Percentiles rank a stretch among this genome's conserved stretches.
phyloP scores from a whole-genome alignment of 2,888 invertebrate genomes.

The Nomada ferruginata region DNA sequence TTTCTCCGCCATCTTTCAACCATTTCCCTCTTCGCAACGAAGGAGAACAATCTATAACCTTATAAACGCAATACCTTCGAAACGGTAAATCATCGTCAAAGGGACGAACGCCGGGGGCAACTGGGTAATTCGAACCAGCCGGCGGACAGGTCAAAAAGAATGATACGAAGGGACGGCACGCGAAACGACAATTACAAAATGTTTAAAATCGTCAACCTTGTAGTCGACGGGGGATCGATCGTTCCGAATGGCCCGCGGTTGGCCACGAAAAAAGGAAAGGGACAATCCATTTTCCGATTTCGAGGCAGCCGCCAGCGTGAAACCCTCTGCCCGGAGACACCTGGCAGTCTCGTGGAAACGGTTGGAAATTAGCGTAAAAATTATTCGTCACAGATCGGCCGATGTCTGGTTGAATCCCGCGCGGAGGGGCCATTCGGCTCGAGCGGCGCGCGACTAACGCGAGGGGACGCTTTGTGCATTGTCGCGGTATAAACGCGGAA shows the following conservation, averaged over 20 bases:
- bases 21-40: too few relatives aligned
- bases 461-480: constrained; percentile 68
- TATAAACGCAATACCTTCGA: neutral
- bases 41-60: neutral
- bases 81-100: constrained; percentile 27
- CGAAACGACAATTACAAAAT: constrained; percentile 24
- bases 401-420: constrained; percentile 35
- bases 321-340: neutral
- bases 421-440: constrained; percentile 32
- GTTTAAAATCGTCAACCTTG: constrained; percentile 1
- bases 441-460: constrained; percentile 38
- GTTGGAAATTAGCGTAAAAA: constrained; percentile 78
- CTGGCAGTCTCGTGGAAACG: constrained; percentile 46
- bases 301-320: neutral
- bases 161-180: neutral
- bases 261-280: neutral
- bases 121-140: constrained; percentile 18
- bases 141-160: constrained; percentile 11
- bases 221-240: neutral
- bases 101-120: constrained; percentile 11
- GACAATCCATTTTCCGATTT: neutral
- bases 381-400: constrained; percentile 78
- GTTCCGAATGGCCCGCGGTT: constrained; percentile 8
- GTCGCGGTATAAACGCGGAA: constrained; percentile 75
- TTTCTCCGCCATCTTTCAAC: neutral